Base-by-base conservation (phyloP, 2,113 vertebrate species). In the Apodemus speciosus region DNA sequence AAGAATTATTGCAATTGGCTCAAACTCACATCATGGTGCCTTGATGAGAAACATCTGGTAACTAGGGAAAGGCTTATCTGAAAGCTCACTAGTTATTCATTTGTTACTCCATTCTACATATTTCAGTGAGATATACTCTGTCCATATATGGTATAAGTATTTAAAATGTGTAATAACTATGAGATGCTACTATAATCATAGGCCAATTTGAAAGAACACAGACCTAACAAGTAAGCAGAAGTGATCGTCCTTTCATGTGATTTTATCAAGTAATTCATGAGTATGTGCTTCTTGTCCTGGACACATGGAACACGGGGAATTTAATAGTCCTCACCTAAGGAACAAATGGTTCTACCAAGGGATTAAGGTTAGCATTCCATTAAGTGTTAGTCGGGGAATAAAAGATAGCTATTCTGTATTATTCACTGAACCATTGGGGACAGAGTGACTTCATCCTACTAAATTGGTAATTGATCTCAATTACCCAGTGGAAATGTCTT, bases 1-100 rank as follows among this genome's bases (percentile, higher is more conserved):
- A 53, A 89, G 40, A 89, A 60, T n/a, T 51, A 18, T 77, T 75
- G 68, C 51, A 73, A 51, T 66, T 25, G 23, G 6, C 4, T 87
- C 49, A 85, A 0, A 11, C 3, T 27, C 27, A 76, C 2, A 40
- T 64, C 51, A 58, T 32, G 5, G 5, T 81, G 20, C 3, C 21
- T 89, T 89, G 62, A 43, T 30, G 46, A n/a, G 18, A 89, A 96
- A 81, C 35, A 89, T 18, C 27, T 56, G n/a, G 21, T 38, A 71
- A 77, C 20, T 60, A 62, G 35, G 73, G 13, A 53, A 94, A 75
- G 40, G 21, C 1, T 21, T 32, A 8, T 51, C 15, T 32, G 32
- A 75, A 75, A 15, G 1, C 1, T 83, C 30, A 66, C 56, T 89
- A 81, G 49, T 60, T 93, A n/a, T 16, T 27, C 14, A 66, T 51